A percentile compares a stretch with the other conserved stretches of the same genome.
Conservation (phyloP, 1,140 invertebrate species). For the Megalopta genalis region DNA sequence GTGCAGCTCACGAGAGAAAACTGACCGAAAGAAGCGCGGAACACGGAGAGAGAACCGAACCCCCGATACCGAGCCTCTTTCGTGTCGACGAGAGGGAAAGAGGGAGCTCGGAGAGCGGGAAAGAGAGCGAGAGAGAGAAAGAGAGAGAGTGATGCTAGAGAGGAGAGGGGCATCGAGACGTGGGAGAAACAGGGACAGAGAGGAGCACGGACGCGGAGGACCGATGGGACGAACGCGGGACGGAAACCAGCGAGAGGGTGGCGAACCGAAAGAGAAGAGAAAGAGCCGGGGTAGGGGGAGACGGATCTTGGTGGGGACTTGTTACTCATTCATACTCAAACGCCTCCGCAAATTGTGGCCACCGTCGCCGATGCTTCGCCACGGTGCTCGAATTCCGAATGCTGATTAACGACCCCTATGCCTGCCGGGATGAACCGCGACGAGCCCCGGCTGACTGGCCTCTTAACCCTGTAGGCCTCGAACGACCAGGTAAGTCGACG, state of each 20-base stretch:
- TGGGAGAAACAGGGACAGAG: background rate
- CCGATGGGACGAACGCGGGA: slow-evolving; percentile 18
- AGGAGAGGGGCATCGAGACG: background rate
- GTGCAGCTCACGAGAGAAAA: slow-evolving; percentile 63
- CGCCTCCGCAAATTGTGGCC: slow-evolving; percentile 69
- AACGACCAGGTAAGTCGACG: no score
- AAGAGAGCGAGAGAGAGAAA: background rate
- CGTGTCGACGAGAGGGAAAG: slow-evolving; percentile 50
- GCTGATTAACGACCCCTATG: slow-evolving; percentile 42
- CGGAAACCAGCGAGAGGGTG: slow-evolving; percentile 54
- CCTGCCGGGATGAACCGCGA: no score
- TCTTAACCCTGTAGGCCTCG: no score
- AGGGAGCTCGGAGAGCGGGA: slow-evolving; percentile 13
- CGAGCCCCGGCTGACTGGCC: no score
- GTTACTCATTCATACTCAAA: slow-evolving; percentile 75
- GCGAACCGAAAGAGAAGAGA: slow-evolving; percentile 51
- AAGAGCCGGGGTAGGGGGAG: slow-evolving; percentile 35
- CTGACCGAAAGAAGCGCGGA: slow-evolving; percentile 74
- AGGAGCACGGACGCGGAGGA: background rate
- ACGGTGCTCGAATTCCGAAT: slow-evolving; percentile 31
- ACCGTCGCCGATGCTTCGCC: slow-evolving; percentile 48
- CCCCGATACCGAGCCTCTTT: slow-evolving; percentile 62
- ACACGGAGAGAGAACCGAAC: slow-evolving; percentile 64
- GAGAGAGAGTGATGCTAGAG: slow-evolving; percentile 3
- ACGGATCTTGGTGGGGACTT: slow-evolving; percentile 64